Evolutionary conservation across 2,888 invertebrate genomes (phyloP).

Genomic region (Philereme transversata): DNA sequence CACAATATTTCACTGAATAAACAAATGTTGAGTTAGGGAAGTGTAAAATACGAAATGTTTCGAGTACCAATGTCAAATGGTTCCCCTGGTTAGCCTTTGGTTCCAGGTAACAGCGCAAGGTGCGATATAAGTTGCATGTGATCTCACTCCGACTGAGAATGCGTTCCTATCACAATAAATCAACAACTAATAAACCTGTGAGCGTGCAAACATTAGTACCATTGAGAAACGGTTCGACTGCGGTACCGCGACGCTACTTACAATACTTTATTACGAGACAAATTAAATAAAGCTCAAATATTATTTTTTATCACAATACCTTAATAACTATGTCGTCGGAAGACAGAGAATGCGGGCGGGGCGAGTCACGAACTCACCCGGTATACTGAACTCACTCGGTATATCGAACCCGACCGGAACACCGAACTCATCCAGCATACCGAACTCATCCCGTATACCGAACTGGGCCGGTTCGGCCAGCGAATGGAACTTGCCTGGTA

Average conservation of each 20-base stretch:
- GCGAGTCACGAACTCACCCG: not conserved
- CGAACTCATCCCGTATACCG: constrained; percentile 1
- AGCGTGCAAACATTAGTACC: constrained; percentile 53
- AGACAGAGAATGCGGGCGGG: constrained; percentile 17
- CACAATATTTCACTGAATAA: too few relatives aligned
- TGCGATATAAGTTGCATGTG: not conserved
- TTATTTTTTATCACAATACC: constrained; percentile 56
- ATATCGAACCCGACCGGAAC: too few relatives aligned
- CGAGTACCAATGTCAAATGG: too few relatives aligned
- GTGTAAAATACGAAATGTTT: too few relatives aligned
- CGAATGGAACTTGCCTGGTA: not conserved
- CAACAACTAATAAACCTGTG: constrained; percentile 57
- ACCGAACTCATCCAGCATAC: not conserved
- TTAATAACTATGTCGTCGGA: constrained; percentile 45
- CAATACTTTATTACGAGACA: constrained; percentile 42
- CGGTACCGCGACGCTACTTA: constrained; percentile 33
- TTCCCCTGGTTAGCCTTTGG: too few relatives aligned
- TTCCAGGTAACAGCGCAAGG: not conserved
- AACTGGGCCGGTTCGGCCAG: not conserved
- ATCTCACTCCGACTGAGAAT: constrained; percentile 16
- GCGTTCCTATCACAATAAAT: constrained; percentile 49
- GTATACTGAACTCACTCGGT: not conserved
- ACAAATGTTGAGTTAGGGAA: too few relatives aligned
- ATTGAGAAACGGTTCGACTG: constrained; percentile 35
- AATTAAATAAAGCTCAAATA: constrained; percentile 54